Conservation (phyloP, 2,888 invertebrate genomes). For the Mesopsocus fuscifrons region DNA sequence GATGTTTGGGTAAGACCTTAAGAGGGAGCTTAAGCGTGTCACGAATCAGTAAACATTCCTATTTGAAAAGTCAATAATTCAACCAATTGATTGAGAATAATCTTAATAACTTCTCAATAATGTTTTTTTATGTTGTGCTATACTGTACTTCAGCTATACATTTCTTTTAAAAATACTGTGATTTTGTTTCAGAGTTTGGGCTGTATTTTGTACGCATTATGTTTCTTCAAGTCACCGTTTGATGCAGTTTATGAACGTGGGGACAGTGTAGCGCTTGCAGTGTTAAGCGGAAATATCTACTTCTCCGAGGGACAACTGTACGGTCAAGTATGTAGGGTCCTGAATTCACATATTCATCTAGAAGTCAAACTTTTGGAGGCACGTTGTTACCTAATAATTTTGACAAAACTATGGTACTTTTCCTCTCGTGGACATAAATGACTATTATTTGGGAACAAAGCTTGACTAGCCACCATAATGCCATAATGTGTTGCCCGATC, state of each 20-base stretch:
- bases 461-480: no score
- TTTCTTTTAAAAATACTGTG: no score
- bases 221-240: slow-evolving; percentile 70
- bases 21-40: slow-evolving; percentile 1
- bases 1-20: slow-evolving; percentile 56
- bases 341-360: no score
- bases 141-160: no score
- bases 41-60: neutral
- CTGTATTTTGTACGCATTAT: slow-evolving; percentile 66
- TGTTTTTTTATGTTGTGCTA: neutral
- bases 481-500: no score
- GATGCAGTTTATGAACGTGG: slow-evolving; percentile 68
- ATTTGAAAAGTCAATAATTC: slow-evolving; percentile 6
- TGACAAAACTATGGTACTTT: neutral
- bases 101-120: neutral
- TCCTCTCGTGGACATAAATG: slow-evolving; percentile 7
- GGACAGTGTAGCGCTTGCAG: slow-evolving; percentile 72
- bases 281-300: slow-evolving; percentile 49
- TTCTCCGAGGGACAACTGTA: slow-evolving; percentile 51
- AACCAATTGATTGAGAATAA: neutral
- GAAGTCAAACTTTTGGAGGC: neutral
- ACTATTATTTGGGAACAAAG: no score
- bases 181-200: slow-evolving; percentile 64
- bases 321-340: slow-evolving; percentile 34
- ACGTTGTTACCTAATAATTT: neutral